phyloP scores from a whole-genome alignment of 2,113 vertebrate genomes.

The Percina caprodes region DNA sequence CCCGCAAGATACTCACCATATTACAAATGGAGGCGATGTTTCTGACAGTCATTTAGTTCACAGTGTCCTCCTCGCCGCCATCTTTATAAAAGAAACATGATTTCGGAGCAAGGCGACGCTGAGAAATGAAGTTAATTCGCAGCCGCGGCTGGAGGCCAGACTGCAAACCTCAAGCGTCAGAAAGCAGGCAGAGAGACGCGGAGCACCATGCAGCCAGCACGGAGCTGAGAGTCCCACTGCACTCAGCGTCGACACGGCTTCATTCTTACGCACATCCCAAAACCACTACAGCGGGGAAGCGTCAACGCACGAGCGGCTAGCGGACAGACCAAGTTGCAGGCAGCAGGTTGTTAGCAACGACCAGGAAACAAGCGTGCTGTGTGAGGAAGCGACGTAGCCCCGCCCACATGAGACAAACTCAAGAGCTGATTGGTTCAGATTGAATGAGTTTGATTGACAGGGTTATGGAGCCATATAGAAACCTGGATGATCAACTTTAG shows the following conservation, averaged over 20 bases:
- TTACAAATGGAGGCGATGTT: constrained; percentile 99
- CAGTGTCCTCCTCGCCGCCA: constrained; percentile 92
- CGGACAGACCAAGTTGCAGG: constrained; percentile 67
- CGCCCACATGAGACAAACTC: constrained; percentile 48
- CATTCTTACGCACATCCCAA: constrained; percentile 46
- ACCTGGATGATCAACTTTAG: background rate
- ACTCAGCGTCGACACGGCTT: constrained; percentile 45
- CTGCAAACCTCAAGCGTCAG: constrained; percentile 71
- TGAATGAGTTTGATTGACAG: constrained; percentile 30
- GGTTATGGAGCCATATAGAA: background rate
- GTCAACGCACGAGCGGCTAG: constrained; percentile 29
- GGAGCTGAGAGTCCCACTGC: constrained; percentile 6
- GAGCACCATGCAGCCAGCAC: constrained; percentile 60
- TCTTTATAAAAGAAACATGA: constrained; percentile 91
- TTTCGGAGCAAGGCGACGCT: constrained; percentile 61
- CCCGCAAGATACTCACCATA: constrained; percentile 91
- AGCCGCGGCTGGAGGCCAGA: constrained; percentile 80
- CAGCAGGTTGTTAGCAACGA: constrained; percentile 79
- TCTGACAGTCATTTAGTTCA: constrained; percentile 99
- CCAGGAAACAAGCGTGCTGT: constrained; percentile 57
- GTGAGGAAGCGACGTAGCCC: constrained; percentile 23
- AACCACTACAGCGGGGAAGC: constrained; percentile 4
- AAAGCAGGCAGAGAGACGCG: constrained; percentile 56
- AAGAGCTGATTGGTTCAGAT: constrained; percentile 51
- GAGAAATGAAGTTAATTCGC: constrained; percentile 62